Percentiles rank a stretch among this genome's conserved stretches.
Evolutionary conservation across 1,140 invertebrate species (phyloP).

Genomic region (Elysia chlorotica): DNA sequence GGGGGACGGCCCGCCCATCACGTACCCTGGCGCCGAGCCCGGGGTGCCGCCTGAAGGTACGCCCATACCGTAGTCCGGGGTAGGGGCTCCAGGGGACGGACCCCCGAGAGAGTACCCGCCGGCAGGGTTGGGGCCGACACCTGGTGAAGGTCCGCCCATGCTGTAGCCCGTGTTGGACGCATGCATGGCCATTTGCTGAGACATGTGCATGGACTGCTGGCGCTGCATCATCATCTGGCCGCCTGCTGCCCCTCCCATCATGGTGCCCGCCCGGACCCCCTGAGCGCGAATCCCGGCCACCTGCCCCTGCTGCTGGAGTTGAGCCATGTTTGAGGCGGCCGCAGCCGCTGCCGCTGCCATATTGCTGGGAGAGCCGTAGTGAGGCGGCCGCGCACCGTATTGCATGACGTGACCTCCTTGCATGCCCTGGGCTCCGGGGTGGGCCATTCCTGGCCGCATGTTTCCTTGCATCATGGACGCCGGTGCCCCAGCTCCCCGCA

Average conservation of each 20-base stretch:
- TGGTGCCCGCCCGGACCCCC: slow-evolving; percentile 23
- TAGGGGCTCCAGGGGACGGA: neutral
- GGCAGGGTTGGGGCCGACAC: neutral
- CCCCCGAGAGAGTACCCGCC: slow-evolving; percentile 6
- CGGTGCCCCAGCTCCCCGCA: slow-evolving; percentile 16
- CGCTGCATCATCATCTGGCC: slow-evolving; percentile 49
- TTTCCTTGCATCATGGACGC: slow-evolving; percentile 29
- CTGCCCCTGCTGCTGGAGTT: slow-evolving; percentile 33
- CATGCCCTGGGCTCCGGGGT: slow-evolving; percentile 26
- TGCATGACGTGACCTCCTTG: slow-evolving; percentile 38
- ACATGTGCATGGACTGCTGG: slow-evolving; percentile 51
- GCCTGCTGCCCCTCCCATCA: slow-evolving; percentile 36
- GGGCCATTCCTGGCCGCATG: slow-evolving; percentile 33
- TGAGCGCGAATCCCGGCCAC: neutral
- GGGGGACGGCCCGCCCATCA: slow-evolving; percentile 12
- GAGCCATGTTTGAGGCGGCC: slow-evolving; percentile 6
- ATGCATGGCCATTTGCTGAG: slow-evolving; percentile 36
- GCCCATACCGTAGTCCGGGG: no score
- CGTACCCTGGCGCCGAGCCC: no score
- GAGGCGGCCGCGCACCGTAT: slow-evolving; percentile 27
- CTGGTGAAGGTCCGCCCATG: slow-evolving; percentile 10
- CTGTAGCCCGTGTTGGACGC: slow-evolving; percentile 2
- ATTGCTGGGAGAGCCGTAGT: slow-evolving; percentile 16
- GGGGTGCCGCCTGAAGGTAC: no score
- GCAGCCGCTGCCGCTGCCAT: slow-evolving; percentile 28